Evolutionary conservation across 2,888 invertebrate species (phyloP), one percentile per base, ranked within the genome.

Genomic region (Luffia ferchaultella): DNA sequence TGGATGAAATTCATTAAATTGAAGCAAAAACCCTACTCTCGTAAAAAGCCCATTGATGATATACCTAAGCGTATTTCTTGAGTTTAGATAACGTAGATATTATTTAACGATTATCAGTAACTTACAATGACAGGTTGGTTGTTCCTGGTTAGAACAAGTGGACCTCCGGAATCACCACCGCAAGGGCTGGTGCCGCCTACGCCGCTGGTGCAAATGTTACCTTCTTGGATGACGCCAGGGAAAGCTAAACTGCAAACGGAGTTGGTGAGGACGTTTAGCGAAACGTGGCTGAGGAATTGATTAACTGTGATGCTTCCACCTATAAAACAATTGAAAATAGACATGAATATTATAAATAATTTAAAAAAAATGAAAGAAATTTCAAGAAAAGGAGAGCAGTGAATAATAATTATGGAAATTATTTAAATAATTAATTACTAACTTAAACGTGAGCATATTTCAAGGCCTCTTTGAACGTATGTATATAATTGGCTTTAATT

Each of bases 151-250:
- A 62, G 51, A 5, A 59, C 55, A 5, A 77, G 61, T 7, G 76
- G 77, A 1, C 76, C 76, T 15, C 77, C 53, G 0, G 1, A 72
- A 54, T 73, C 73, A 2, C 73, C 72, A 0, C 43, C 7, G 58
- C 71, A 72, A 17, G 63, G 62, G 45, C 67, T 60, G 12, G 53
- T 50, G 12, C 61, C 62, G 1, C 63, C 64, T 2, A 51, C 17
- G 1, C 70, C 67, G 52, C 68, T 70, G 19, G 67, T 70, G 55
- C 73, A 73, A 42, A 73, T 57, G 55, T 71, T 70, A 9, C 59
- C 55, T 0, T 54, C 18, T 7, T 60, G 62, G 0, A 73, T 1
- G 7, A 58, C 46, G 1, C 62, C 15, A 1, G 65, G 65, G 61
- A 65, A 68, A 2, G 59, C 57, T 0, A 50, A 9, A 1, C 53